A percentile compares a stretch with the other conserved stretches of the same genome.
phyloP scores from a whole-genome alignment of 2,113 vertebrate genomes.

The Cebidichthys violaceus region DNA sequence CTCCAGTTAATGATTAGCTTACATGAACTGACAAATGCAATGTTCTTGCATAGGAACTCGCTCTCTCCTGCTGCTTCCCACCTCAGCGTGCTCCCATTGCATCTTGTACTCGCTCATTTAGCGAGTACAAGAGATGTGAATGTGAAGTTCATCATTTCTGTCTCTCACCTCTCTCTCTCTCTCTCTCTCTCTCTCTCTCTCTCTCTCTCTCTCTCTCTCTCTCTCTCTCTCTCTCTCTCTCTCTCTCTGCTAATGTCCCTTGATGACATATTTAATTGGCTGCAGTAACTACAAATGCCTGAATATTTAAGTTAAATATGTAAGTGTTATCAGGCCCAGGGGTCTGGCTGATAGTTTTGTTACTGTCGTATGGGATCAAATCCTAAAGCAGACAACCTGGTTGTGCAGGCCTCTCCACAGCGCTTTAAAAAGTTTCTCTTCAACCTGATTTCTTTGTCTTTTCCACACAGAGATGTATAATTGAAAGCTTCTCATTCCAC shows the following conservation, averaged over 20 bases:
- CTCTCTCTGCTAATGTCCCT: conserved; percentile 29
- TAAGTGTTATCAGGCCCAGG: neutral
- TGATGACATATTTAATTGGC: conserved; percentile 2
- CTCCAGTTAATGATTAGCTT: conserved; percentile 19
- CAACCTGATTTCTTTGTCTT: neutral
- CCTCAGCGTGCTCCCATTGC: conserved; percentile 35
- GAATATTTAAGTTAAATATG: neutral
- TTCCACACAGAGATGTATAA: conserved; percentile 19
- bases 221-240: conserved; percentile 30
- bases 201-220: conserved; percentile 36
- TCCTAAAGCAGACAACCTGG: neutral
- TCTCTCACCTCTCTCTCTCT: conserved; percentile 31
- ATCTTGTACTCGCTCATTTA: no score
- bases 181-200: conserved; percentile 32
- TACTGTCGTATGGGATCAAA: neutral
- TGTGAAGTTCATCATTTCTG: conserved; percentile 30
- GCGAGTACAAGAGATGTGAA: conserved; percentile 39
- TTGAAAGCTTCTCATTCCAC: conserved; percentile 37
- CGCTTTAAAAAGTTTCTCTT: neutral
- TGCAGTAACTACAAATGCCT: neutral
- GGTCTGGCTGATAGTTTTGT: neutral
- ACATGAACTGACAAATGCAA: conserved; percentile 16
- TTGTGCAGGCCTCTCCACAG: neutral
- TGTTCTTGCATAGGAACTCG: neutral
- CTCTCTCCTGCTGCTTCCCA: conserved; percentile 12